These are phyloP conservation scores for Atractosteus spatula DNA, from an alignment of 2,113 vertebrate genomes.

Conservation along the genomic window DNA sequence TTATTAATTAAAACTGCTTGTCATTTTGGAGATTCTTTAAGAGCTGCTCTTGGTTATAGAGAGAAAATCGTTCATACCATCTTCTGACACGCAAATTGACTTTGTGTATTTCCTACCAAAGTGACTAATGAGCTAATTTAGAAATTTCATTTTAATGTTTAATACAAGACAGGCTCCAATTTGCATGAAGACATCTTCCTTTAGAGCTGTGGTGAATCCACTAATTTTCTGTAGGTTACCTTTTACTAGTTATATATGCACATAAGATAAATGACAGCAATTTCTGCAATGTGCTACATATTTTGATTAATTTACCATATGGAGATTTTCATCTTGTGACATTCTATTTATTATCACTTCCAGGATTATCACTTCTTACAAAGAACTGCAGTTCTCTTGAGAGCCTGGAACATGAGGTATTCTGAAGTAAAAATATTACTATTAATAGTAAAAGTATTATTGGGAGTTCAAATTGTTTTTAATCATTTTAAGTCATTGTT, in stretches of 20 bases:
- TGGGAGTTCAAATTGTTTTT: too few species aligned
- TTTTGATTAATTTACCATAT: constrained; percentile 13
- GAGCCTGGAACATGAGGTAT: too few species aligned
- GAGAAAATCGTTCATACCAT: constrained; percentile 16
- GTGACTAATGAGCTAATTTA: constrained; percentile 12
- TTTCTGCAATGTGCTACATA: constrained; percentile 9
- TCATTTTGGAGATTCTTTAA: constrained; percentile 10
- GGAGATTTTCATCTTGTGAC: neutral
- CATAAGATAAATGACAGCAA: neutral
- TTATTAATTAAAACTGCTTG: constrained; percentile 26
- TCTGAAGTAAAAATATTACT: too few species aligned
- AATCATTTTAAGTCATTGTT: too few species aligned
- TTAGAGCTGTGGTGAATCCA: constrained; percentile 5
- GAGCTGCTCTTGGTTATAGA: constrained; percentile 10
- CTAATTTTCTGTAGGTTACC: neutral
- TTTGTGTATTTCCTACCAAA: constrained; percentile 6
- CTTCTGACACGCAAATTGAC: neutral
- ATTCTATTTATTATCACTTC: too few species aligned
- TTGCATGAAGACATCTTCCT: neutral
- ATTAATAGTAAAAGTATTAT: too few species aligned
- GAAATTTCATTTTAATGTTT: constrained; percentile 10
- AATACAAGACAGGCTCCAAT: neutral
- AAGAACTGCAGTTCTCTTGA: too few species aligned
- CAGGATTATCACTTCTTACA: too few species aligned
- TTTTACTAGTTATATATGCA: neutral